phyloP scores from a whole-genome alignment of 2,888 invertebrate species.

The Tanytarsus gracilentus region DNA sequence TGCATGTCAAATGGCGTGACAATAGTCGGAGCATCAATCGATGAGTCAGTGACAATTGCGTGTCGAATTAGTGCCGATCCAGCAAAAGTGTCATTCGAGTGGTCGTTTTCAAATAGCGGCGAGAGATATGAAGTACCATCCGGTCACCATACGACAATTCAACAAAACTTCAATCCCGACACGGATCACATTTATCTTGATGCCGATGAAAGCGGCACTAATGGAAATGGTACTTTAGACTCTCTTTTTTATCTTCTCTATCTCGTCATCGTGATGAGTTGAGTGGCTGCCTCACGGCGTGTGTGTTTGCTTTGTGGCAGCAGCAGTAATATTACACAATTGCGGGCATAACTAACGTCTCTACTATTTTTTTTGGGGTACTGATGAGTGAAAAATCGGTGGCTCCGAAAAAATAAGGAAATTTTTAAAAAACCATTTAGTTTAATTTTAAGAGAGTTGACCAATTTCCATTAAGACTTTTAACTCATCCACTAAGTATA shows the following conservation, averaged over 20 bases:
- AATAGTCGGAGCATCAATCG: constrained; percentile 75
- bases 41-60: constrained; percentile 70
- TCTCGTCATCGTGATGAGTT: not conserved
- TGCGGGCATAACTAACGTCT: too few relatives aligned
- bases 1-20: constrained; percentile 63
- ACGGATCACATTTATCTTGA: constrained; percentile 27
- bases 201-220: constrained; percentile 23
- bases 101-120: constrained; percentile 86
- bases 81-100: constrained; percentile 72
- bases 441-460: too few relatives aligned
- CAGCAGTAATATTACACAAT: too few relatives aligned
- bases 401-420: too few relatives aligned
- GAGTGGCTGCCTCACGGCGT: not conserved
- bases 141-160: constrained; percentile 49
- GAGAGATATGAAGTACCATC: constrained; percentile 75
- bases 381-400: too few relatives aligned
- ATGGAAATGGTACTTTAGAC: constrained; percentile 29
- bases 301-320: not conserved
- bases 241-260: constrained; percentile 14
- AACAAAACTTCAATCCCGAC: constrained; percentile 40
- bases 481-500: too few relatives aligned
- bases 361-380: too few relatives aligned
- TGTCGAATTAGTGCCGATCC: constrained; percentile 85
- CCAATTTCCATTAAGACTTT: too few relatives aligned
- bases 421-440: too few relatives aligned